Evolutionary conservation across 2,113 vertebrate genomes (phyloP), one percentile per base, ranked within the genome.

Genomic region (Scartelaos histophorus): DNA sequence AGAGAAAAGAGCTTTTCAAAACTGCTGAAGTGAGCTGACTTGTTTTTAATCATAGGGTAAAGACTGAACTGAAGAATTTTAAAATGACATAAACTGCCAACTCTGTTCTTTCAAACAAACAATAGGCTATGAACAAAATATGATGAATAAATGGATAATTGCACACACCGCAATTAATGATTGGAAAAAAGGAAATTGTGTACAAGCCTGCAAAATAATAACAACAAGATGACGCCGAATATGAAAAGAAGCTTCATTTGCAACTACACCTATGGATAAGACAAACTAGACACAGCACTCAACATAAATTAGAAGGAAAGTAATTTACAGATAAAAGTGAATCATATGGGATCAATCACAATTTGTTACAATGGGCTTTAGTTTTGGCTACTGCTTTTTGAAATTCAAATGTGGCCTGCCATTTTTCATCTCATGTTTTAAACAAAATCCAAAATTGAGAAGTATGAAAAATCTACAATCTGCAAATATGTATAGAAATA

Each of bases 1-100:
- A 47, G n/a, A 46, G 38, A 47, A n/a, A 38, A 43, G 22, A 47
- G 19, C 45, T 66, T 66, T 66, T 21, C n/a, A 16, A 66, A 66
- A 66, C 38, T 22, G 61, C 61, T 64, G 34, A 38, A 13, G 34
- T 45, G 21, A 66, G 38, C n/a, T 13, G 19, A 43, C 6, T 21
- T 66, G 64, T 66, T 13, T 46, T 45, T 46, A 22, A n/a, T 15
- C 38, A 22, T 12, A 66, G 4, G 2, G 21, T 22, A 22, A 66
- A 46, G 6, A n/a, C 34, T 66, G 0, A 43, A 65, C 24, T 29
- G 16, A 29, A 29, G 13, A 62, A 19, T 60, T 15, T 25, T 5
- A 21, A 60, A 13, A 25, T 60, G 24, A 60, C 17, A 38, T n/a
- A 35, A 64, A 64, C 5, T 12, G 17, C 61, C 15, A 38, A 64